Percentiles rank a stretch among this genome's conserved stretches.
Conservation (phyloP, 2,888 invertebrate genomes). For the Homarus gammarus region DNA sequence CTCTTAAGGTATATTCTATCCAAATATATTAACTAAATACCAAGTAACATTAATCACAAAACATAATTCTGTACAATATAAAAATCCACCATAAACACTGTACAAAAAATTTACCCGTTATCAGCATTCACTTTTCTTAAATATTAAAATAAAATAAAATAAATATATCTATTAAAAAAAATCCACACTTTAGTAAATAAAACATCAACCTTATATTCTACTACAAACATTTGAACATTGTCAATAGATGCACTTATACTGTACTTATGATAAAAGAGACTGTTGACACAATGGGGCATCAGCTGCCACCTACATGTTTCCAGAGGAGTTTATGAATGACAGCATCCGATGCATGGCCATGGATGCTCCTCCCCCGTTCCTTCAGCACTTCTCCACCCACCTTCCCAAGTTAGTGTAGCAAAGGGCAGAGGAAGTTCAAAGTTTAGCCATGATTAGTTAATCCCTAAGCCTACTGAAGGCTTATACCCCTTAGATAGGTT, state of each 20-base stretch:
- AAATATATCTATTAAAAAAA: not conserved
- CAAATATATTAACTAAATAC: too few relatives aligned
- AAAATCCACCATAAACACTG: too few relatives aligned
- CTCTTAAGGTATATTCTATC: too few relatives aligned
- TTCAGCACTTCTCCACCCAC: constrained; percentile 72
- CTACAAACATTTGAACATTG: not conserved
- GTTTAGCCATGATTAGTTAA: not conserved
- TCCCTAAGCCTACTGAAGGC: not conserved
- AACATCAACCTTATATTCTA: not conserved
- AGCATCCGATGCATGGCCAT: constrained; percentile 74
- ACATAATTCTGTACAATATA: too few relatives aligned
- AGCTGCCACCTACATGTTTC: constrained; percentile 56
- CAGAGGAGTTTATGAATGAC: constrained; percentile 70
- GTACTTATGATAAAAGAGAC: not conserved
- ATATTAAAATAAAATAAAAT: constrained; percentile 1
- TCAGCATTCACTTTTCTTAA: not conserved
- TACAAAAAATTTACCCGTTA: too few relatives aligned
- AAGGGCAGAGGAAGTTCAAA: not conserved
- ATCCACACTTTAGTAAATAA: not conserved
- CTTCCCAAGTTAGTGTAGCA: constrained; percentile 28
- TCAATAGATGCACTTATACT: not conserved
- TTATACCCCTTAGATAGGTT: not conserved
- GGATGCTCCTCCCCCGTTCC: constrained; percentile 68
- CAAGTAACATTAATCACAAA: too few relatives aligned
- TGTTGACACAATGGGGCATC: not conserved